Evolutionary conservation across 2,113 vertebrate species (phyloP).

Genomic region (Campylomormyrus tamandua): DNA sequence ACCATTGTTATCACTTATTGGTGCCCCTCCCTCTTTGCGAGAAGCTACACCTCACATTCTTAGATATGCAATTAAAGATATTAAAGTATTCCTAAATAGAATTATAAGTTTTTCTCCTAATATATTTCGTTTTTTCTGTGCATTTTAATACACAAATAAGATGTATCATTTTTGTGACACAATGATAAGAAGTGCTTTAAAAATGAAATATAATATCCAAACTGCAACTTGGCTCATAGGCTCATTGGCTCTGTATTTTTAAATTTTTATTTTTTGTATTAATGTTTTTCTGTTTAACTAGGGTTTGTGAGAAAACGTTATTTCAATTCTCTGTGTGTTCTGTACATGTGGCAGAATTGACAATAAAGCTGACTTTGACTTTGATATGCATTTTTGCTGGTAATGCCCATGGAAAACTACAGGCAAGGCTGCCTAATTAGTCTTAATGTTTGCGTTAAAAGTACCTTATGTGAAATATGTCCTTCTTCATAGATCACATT

Average conservation of each 20-base stretch:
- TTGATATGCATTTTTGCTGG: background rate
- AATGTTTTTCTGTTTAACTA: too few species aligned
- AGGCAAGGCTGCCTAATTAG: background rate
- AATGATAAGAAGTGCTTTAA: background rate
- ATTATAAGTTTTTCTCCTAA: background rate
- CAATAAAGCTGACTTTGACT: too few species aligned
- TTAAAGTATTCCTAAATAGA: background rate
- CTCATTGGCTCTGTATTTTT: too few species aligned
- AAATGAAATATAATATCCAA: background rate
- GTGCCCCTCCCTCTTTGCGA: background rate
- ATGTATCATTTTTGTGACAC: background rate
- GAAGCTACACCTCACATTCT: background rate
- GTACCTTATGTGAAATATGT: background rate
- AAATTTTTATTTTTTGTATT: too few species aligned
- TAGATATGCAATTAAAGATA: background rate
- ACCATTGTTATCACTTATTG: background rate
- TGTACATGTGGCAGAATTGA: too few species aligned
- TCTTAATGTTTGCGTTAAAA: background rate
- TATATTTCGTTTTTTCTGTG: too few species aligned
- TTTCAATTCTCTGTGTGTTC: too few species aligned
- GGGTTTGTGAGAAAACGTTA: too few species aligned
- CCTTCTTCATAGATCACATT: background rate
- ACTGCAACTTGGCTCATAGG: background rate
- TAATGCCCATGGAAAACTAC: background rate
- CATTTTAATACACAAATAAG: background rate